Evolutionary conservation across 2,113 vertebrate genomes (phyloP).

Genomic region (Chauna torquata): DNA sequence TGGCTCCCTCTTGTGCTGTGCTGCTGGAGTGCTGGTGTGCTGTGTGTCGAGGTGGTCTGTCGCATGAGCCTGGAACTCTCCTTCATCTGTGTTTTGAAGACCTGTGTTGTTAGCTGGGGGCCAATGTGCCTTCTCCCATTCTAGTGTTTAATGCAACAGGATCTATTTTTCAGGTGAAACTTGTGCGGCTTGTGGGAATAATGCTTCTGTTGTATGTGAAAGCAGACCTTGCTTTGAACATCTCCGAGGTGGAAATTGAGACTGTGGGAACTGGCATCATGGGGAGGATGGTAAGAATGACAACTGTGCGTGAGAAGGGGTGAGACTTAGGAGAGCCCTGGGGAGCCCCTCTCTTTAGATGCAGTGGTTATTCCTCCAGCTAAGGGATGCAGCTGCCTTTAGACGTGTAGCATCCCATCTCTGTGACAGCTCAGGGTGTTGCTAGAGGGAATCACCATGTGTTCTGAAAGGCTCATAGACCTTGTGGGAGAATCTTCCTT

Average conservation of each 20-base stretch:
- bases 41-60: neutral
- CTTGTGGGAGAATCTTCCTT: neutral
- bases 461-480: neutral
- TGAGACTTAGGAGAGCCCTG: neutral
- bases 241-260: constrained; percentile 91
- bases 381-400: neutral
- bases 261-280: constrained; percentile 97
- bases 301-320: neutral
- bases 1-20: neutral
- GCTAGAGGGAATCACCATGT: neutral
- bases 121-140: neutral
- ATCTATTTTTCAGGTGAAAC: constrained; percentile 84
- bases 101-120: neutral
- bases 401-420: neutral
- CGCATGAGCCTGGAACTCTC: neutral
- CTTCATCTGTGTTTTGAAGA: neutral
- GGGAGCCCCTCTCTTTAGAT: neutral
- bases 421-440: neutral
- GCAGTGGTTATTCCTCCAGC: neutral
- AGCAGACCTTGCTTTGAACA: constrained; percentile 84
- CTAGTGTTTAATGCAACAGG: neutral
- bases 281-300: constrained; percentile 92
- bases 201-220: constrained; percentile 93
- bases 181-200: constrained; percentile 92
- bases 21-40: neutral